Evolutionary conservation across 1,140 invertebrate genomes (phyloP), one percentile per base, ranked within the genome.

Genomic region (Tetraneura akinire): DNA sequence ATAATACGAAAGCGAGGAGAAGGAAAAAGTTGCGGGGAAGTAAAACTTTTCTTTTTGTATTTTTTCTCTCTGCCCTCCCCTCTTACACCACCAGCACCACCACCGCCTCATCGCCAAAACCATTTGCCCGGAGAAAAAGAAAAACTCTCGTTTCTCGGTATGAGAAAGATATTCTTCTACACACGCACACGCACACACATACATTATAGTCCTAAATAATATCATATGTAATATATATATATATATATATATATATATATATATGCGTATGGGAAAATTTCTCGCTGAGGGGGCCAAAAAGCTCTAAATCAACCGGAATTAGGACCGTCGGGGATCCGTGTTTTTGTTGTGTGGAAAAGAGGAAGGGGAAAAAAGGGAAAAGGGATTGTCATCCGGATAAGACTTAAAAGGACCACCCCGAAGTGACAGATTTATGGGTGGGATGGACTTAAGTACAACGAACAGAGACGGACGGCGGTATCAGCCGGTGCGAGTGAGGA

Each of bases 231-330:
- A 16, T 16, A 11, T 1, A 18, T 23, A 5, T 0, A 14, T 1
- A 10, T 9, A 32, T 37, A n/a, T n/a, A n/a, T n/a, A 68, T 23
- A 16, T 16, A 11, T 1, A 18, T 23, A 5, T 0, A 14, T 1
- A 10, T 9, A 32, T 37, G 49, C 21, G 37, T 76, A 45, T 60
- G 73, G 37, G 73, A 55, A 76, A 78, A 78, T 78, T 78, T 78
- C 32, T 57, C n/a, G 55, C 74, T 8, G 55, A 78, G 55, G 55
- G 74, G 37, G 55, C 55, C 74, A 26, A 42, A 45, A 60, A 78
- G 55, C 74, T 78, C 55, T 78, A 78, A 78, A 78, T 78, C 74
- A 78, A 78, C 74, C 53, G 74, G 74, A 78, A 78, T 78, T 78
- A 78, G 37, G 53, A 78, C 51, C 74, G 55, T 78, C 55, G 53